A percentile compares a stretch with the other conserved stretches of the same genome.
phyloP scores from a whole-genome alignment of 2,797 vertebrate genomes.

The Scyliorhinus canicula region DNA sequence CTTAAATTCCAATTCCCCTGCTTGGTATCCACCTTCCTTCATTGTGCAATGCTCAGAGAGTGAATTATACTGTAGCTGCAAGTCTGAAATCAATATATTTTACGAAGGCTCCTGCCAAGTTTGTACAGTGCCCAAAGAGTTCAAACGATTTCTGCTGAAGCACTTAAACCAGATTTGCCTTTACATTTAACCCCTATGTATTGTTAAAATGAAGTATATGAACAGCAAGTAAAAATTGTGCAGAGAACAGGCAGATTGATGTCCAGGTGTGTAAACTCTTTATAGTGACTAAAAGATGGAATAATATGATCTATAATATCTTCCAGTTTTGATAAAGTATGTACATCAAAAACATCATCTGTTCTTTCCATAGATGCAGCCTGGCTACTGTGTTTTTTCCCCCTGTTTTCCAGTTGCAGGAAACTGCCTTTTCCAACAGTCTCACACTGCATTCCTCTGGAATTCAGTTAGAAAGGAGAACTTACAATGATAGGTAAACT shows the following conservation, averaged over 20 bases:
- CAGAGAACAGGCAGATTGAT: background rate
- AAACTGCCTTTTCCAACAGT: background rate
- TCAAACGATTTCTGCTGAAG: background rate
- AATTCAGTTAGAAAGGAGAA: background rate
- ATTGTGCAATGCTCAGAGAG: background rate
- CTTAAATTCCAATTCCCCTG: background rate
- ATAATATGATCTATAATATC: background rate
- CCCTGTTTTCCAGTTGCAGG: background rate
- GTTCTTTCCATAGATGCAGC: background rate
- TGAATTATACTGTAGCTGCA: background rate
- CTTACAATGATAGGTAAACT: background rate
- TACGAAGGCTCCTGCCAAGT: background rate
- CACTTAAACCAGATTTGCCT: background rate
- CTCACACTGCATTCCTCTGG: background rate
- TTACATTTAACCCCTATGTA: background rate
- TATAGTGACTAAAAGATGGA: background rate
- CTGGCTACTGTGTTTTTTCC: background rate
- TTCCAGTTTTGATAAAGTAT: background rate
- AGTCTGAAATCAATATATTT: background rate
- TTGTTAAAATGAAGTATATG: background rate
- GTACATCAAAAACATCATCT: background rate
- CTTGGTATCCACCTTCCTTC: background rate
- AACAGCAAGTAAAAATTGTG: background rate
- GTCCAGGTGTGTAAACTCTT: background rate
- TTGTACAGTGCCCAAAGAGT: background rate